These are phyloP conservation scores for Alviniconcha strummeri DNA, from an alignment of 2,888 invertebrate genomes.

Conservation along the genomic window DNA sequence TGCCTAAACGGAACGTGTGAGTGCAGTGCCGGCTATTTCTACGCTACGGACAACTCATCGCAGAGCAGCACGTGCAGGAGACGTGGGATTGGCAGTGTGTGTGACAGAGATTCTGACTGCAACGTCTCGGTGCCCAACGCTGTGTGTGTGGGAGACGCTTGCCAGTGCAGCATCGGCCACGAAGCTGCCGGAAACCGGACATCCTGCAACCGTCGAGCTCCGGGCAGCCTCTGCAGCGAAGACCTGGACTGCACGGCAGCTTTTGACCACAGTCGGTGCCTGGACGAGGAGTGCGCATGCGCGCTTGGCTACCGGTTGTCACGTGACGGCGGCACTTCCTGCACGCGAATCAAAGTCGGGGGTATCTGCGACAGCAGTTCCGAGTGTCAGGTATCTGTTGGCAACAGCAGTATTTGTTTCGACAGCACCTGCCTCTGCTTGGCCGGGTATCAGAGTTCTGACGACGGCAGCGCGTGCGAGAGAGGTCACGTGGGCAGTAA, in stretches of 20 bases:
- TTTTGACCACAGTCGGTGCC: slow-evolving; percentile 10
- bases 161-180: slow-evolving; percentile 39
- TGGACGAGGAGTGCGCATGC: background rate
- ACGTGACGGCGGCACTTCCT: background rate
- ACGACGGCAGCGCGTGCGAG: slow-evolving; percentile 14
- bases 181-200: slow-evolving; percentile 23
- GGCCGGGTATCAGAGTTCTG: background rate
- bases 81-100: background rate
- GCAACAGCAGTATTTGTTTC: background rate
- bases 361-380: background rate
- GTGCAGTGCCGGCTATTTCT: no score
- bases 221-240: slow-evolving; percentile 38
- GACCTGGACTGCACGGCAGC: slow-evolving; percentile 25
- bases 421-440: slow-evolving; percentile 7
- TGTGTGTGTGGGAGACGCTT: slow-evolving; percentile 19
- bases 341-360: background rate
- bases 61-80: background rate
- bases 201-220: slow-evolving; percentile 31
- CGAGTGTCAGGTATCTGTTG: background rate
- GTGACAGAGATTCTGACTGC: slow-evolving; percentile 22
- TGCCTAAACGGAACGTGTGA: no score
- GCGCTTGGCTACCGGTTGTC: background rate
- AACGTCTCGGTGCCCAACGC: slow-evolving; percentile 16
- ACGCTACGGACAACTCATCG: no score
- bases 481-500: slow-evolving; percentile 7